phyloP scores from a whole-genome alignment of 1,140 invertebrate species.

The Lepidurus couesii region DNA sequence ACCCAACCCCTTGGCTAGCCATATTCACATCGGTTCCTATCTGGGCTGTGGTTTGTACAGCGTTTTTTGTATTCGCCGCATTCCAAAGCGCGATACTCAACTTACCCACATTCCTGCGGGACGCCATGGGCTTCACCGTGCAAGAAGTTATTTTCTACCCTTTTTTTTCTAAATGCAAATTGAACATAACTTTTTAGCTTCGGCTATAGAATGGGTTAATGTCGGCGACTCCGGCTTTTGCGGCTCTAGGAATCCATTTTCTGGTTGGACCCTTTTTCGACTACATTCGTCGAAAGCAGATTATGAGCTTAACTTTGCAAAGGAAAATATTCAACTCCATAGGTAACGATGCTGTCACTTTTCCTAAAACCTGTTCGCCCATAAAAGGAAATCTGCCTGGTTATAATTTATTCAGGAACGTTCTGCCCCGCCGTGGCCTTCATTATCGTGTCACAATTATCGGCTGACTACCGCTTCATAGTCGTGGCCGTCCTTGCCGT shows the following conservation, averaged over 20 bases:
- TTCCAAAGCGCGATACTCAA: constrained; percentile 55
- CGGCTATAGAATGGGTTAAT: constrained; percentile 51
- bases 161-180: background rate
- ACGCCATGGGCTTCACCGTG: constrained; percentile 53
- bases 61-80: constrained; percentile 57
- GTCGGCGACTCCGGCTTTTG: constrained; percentile 53
- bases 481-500: constrained; percentile 37
- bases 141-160: constrained; percentile 45
- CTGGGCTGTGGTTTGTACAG: constrained; percentile 52
- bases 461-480: constrained; percentile 35
- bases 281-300: constrained; percentile 36
- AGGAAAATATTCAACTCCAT: constrained; percentile 41
- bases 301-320: constrained; percentile 36
- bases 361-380: background rate
- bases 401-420: constrained; percentile 35
- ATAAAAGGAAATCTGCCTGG: background rate
- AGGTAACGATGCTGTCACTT: constrained; percentile 35
- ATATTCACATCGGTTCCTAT: constrained; percentile 52
- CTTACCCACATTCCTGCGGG: constrained; percentile 54
- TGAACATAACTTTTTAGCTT: background rate
- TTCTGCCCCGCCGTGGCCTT: constrained; percentile 36
- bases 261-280: constrained; percentile 39
- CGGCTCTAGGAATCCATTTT: constrained; percentile 40
- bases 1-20: constrained; percentile 47
- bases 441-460: constrained; percentile 35